phyloP scores from a whole-genome alignment of 2,888 invertebrate genomes.

The Mactromeris polynyma region DNA sequence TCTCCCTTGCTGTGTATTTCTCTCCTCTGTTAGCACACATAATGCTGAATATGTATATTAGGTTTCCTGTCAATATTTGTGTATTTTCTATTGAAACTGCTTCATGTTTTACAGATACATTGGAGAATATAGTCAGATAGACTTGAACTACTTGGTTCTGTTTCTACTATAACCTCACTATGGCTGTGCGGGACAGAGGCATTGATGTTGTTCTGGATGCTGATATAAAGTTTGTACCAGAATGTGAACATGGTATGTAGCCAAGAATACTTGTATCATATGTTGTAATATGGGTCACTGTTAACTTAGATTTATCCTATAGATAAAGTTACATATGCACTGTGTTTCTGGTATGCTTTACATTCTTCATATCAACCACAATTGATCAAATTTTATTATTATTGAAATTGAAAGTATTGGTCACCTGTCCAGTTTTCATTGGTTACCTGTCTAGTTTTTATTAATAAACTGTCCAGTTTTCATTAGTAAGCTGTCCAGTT shows the following conservation, averaged over 20 bases:
- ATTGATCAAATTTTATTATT: not conserved
- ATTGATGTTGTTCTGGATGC: conserved; percentile 64
- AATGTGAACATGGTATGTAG: conserved; percentile 68
- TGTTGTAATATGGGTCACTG: too few species aligned
- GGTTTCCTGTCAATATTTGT: too few species aligned
- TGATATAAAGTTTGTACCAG: conserved; percentile 42
- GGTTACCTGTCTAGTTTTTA: not conserved
- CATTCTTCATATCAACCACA: not conserved
- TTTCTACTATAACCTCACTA: not conserved
- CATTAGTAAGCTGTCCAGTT: too few species aligned
- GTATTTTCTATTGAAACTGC: too few species aligned
- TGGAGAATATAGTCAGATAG: too few species aligned
- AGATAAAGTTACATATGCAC: not conserved
- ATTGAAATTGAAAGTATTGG: not conserved
- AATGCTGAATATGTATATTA: too few species aligned
- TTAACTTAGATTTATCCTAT: too few species aligned
- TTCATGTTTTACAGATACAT: too few species aligned
- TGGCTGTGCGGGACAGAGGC: conserved; percentile 67
- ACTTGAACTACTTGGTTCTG: not conserved
- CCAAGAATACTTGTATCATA: too few species aligned
- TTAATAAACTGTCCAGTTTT: too few species aligned
- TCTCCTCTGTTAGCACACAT: too few species aligned
- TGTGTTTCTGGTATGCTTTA: not conserved
- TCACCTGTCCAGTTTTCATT: not conserved
- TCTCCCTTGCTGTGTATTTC: too few species aligned